Base-by-base conservation (phyloP, 2,888 invertebrate species). In the Aleiodes testaceus region DNA sequence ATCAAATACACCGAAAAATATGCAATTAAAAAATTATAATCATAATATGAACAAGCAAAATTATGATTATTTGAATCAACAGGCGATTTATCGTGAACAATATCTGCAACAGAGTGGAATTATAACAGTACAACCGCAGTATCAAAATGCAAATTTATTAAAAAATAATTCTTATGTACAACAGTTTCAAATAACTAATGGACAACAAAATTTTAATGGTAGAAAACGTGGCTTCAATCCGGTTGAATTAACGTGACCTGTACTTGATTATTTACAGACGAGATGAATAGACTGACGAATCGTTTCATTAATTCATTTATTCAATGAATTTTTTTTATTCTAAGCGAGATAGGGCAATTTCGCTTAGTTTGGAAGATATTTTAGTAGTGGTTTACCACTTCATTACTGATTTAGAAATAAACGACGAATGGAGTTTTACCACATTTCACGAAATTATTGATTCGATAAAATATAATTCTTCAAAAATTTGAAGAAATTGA, bases 171-270 rank as follows among this genome's bases (percentile, higher is more conserved):
- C 82, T 4, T 86, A 85, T 79, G 84, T 85, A 50, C 86, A 86
- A 65, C 85, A 85, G 72, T 86, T 84, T 64, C 86, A 87, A 71
- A 79, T 86, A 66, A 63, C 80, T 66, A 67, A 78, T 61, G 79
- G 78, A 26, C 79, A 83, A 1, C 82, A 81, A 47, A 79, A 82
- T 72, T 84, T 82, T 49, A 73, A 79, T n/a, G 74, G 80, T 3
- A 79, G 82, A 45, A 83, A 82, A 64, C 81, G 84, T 59, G 80
- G 77, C 16, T 84, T 82, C 74, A 84, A 85, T 73, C 78, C 85
- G 30, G 84, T 84, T 20, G 84, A 85, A 78, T 84, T 84, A 82
- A 85, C 85, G 85, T 84, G 84, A 84, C 85, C 81, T 73, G 80
- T 45, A 18, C 72, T 70, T 78, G 73, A 72, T 75, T 78, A 74